Conservation (phyloP, 2,113 vertebrate genomes). For the Sorex fumeus region DNA sequence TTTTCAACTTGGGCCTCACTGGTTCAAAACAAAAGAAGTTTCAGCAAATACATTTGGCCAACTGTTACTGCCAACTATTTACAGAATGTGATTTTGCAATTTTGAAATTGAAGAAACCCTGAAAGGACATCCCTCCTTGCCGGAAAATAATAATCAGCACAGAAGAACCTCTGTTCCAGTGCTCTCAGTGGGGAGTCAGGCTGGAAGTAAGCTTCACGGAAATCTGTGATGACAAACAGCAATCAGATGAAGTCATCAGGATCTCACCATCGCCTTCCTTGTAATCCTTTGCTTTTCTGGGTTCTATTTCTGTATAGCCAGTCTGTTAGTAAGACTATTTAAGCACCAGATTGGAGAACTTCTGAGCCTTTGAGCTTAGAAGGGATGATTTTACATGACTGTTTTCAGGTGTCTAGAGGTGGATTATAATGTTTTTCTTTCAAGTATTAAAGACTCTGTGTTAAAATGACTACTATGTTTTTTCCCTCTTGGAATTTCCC, state of each 20-base stretch:
- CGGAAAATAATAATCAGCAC: background rate
- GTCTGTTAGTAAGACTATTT: background rate
- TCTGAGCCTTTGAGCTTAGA: background rate
- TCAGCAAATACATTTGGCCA: slow-evolving; percentile 26
- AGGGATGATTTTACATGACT: slow-evolving; percentile 39
- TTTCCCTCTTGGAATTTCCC: slow-evolving; percentile 44
- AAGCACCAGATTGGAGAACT: slow-evolving; percentile 3
- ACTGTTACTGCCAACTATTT: background rate
- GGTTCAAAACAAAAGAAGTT: slow-evolving; percentile 54
- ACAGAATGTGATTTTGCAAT: slow-evolving; percentile 3
- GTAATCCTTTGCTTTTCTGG: background rate
- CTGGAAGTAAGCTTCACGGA: background rate
- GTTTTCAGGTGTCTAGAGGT: slow-evolving; percentile 15
- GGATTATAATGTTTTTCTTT: background rate
- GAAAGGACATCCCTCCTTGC: background rate
- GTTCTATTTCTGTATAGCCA: background rate
- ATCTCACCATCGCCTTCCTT: background rate
- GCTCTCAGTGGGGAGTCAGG: background rate
- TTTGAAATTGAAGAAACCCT: slow-evolving; percentile 24
- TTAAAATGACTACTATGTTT: slow-evolving; percentile 46
- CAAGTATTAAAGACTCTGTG: slow-evolving; percentile 59
- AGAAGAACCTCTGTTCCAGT: background rate
- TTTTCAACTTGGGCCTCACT: slow-evolving; percentile 8
- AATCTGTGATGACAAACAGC: background rate
- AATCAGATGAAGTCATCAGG: background rate